Evolutionary conservation across 2,888 invertebrate genomes (phyloP).

Genomic region (Cheilosia urbana): DNA sequence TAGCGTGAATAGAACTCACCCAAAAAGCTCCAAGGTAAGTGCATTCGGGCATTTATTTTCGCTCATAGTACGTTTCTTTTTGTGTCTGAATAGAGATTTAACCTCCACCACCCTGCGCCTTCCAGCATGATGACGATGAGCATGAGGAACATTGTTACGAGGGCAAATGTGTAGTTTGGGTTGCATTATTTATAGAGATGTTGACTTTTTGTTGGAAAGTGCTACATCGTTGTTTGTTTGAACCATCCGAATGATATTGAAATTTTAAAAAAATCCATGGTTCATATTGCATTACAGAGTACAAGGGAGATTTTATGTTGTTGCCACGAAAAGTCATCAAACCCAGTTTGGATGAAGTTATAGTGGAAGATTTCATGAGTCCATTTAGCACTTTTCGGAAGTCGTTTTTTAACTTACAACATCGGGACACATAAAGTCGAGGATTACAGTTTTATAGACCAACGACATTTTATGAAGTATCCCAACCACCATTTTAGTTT

Average conservation of each 20-base stretch:
- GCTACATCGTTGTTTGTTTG: neutral
- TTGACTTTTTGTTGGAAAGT: too few relatives aligned
- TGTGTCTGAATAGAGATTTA: neutral
- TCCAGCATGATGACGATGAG: too few relatives aligned
- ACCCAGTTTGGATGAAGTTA: neutral
- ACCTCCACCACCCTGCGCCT: neutral
- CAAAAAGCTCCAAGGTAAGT: conserved; percentile 63
- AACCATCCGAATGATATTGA: neutral
- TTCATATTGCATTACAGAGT: too few relatives aligned
- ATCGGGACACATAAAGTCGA: neutral
- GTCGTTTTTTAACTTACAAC: neutral
- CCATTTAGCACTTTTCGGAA: neutral
- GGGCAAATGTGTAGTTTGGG: too few relatives aligned
- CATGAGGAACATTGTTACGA: too few relatives aligned
- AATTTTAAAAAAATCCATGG: neutral
- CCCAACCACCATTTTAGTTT: too few relatives aligned
- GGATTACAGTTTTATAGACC: neutral
- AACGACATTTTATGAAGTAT: too few relatives aligned
- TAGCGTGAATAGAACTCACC: conserved; percentile 28
- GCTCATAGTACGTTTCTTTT: conserved; percentile 3
- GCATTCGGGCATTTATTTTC: conserved; percentile 14
- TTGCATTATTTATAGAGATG: too few relatives aligned
- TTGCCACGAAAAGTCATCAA: conserved; percentile 8
- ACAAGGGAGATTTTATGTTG: too few relatives aligned
- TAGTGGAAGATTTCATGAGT: neutral